Base-by-base conservation (phyloP, 2,113 vertebrate species). In the Labeo rohita region DNA sequence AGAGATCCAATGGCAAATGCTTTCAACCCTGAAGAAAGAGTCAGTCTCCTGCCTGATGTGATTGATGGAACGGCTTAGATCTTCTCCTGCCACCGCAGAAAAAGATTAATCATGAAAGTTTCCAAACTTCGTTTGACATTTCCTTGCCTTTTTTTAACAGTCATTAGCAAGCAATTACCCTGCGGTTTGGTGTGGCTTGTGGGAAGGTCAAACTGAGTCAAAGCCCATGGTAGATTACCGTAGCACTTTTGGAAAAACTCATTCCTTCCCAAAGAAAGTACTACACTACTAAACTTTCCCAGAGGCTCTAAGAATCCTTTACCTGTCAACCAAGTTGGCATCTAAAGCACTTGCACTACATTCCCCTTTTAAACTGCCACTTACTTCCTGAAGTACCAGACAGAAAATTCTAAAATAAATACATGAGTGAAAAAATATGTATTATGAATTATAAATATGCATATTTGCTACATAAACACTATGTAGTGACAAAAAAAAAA, bases 171-270 rank as follows among this genome's bases (percentile, higher is more conserved):
- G 90, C 87, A 73, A 88, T 91, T 89, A 87, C 89, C 36, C 65
- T 36, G 65, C 8, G 45, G 63, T 66, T 70, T 78, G 63, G 90
- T 88, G 87, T 63, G 47, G 88, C 86, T 88, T 54, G 72, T 86
- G 21, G 85, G 90, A 92, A 94, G 91, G 93, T 94, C 91, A 86
- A 92, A 92, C 91, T 85, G 85, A 91, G 89, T 87, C 92, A 90
- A 91, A 92, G 92, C 90, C 87, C 90, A 61, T 83, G 78, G 84
- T 87, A 88, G 85, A 93, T 93, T 94, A 93, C 90, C 85, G 80
- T 80, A 87, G 87, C 85, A 81, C 90, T 87, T 81, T 84, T 87
- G 79, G 89, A 91, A 91, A 91, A 88, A 90, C 82, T 90, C 85
- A 91, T 91, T 91, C 79, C 89, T 86, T 91, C 89, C 78, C 87